Conservation (phyloP, 2,797 vertebrate species). For the Myripristis jacobus region DNA sequence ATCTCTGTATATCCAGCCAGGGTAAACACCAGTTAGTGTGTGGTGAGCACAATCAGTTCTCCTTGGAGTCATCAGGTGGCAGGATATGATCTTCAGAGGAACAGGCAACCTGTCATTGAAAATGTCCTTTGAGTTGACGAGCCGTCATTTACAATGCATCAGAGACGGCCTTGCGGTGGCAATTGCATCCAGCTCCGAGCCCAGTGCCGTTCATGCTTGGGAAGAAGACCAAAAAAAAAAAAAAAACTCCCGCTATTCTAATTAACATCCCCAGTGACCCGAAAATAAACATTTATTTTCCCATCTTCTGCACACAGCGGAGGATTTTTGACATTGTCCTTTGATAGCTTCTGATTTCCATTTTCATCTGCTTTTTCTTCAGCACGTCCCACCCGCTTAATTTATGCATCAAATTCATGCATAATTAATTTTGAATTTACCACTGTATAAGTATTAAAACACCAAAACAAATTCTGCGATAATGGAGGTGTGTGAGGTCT, state of each 20-base stretch:
- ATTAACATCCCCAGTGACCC: constrained; percentile 93
- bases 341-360: constrained; percentile 82
- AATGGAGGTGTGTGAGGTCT: constrained; percentile 78
- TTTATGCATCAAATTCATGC: constrained; percentile 87
- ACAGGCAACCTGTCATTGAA: constrained; percentile 80
- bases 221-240: constrained; percentile 68
- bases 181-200: constrained; percentile 76
- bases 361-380: constrained; percentile 71
- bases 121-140: constrained; percentile 82
- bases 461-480: constrained; percentile 80
- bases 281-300: constrained; percentile 85
- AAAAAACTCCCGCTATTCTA: constrained; percentile 81
- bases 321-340: constrained; percentile 78
- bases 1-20: constrained; percentile 52
- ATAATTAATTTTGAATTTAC: constrained; percentile 88
- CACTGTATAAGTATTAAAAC: constrained; percentile 82
- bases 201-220: constrained; percentile 76
- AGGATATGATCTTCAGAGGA: constrained; percentile 62
- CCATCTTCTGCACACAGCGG: constrained; percentile 74
- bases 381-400: constrained; percentile 68
- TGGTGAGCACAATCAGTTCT: constrained; percentile 34
- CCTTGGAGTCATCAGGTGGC: constrained; percentile 43
- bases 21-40: constrained; percentile 45
- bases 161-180: constrained; percentile 71
- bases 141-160: constrained; percentile 87